phyloP scores from a whole-genome alignment of 1,140 invertebrate species.

The Drosophila jambulina region DNA sequence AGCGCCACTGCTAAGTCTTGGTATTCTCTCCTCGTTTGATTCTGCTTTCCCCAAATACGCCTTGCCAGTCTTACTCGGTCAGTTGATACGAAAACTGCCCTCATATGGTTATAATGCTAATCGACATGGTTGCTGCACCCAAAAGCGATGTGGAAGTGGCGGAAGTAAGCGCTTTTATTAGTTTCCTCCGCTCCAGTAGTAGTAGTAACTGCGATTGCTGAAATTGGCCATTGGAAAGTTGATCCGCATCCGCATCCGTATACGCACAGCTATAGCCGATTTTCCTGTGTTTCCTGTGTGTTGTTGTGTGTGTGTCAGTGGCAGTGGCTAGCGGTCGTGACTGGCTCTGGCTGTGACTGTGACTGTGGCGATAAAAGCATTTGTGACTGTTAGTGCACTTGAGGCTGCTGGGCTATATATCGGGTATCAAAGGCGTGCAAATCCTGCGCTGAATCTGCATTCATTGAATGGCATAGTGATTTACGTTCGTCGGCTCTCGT shows the following conservation, averaged over 20 bases:
- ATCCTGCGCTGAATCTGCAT: constrained; percentile 13
- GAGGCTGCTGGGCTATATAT: constrained; percentile 14
- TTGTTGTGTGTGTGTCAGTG: constrained; percentile 11
- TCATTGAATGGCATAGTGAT: constrained; percentile 18
- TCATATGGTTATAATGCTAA: constrained; percentile 34
- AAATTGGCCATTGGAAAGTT: constrained; percentile 15
- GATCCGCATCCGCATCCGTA: constrained; percentile 9
- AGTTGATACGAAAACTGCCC: constrained; percentile 23
- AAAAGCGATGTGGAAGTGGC: constrained; percentile 10
- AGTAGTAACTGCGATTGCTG: constrained; percentile 19
- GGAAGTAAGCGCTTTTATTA: constrained; percentile 10
- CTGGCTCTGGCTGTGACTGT: constrained; percentile 18
- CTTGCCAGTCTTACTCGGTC: constrained; percentile 28
- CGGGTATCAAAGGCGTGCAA: constrained; percentile 15
- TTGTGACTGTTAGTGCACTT: constrained; percentile 11
- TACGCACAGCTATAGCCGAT: constrained; percentile 5
- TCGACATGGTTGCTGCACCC: constrained; percentile 18
- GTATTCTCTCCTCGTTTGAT: constrained; percentile 43
- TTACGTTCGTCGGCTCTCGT: constrained; percentile 7
- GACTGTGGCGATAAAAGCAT: constrained; percentile 21
- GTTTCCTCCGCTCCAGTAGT: constrained; percentile 23
- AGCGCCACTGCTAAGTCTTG: constrained; percentile 43
- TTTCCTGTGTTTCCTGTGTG: not conserved
- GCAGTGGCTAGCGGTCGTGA: constrained; percentile 18
- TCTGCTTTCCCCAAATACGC: constrained; percentile 15